phyloP scores from a whole-genome alignment of 2,113 vertebrate genomes.

The Hydropotes inermis region DNA sequence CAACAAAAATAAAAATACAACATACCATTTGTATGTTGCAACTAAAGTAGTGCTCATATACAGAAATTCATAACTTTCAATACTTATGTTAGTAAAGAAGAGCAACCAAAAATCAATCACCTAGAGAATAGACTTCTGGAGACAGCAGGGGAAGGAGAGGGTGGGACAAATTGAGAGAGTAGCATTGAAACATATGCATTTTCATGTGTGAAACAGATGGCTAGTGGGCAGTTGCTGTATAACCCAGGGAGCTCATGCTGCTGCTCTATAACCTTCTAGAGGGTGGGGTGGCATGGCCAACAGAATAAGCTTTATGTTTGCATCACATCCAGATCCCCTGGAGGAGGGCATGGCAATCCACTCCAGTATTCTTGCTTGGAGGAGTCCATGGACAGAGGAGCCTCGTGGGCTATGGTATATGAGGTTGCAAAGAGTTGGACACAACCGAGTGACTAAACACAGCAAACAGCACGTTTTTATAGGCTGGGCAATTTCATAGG shows the following conservation, averaged over 20 bases:
- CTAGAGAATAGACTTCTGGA: background rate
- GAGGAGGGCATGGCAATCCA: background rate
- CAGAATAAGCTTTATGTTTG: no score
- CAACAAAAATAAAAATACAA: background rate
- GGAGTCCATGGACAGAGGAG: background rate
- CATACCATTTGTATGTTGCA: background rate
- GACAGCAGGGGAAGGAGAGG: background rate
- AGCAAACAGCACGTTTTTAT: background rate
- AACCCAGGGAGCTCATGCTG: background rate
- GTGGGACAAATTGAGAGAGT: background rate
- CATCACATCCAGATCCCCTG: background rate
- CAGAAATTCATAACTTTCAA: background rate
- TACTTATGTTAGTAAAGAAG: background rate
- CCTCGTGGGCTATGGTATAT: background rate
- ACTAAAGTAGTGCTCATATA: background rate
- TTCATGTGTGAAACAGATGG: background rate
- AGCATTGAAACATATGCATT: background rate
- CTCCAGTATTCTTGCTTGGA: background rate
- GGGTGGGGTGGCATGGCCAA: background rate
- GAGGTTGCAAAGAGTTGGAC: background rate
- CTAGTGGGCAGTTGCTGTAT: background rate
- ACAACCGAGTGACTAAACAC: background rate
- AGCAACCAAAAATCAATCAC: background rate
- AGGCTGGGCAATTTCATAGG: background rate
- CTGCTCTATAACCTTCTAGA: background rate